Base-by-base conservation (phyloP, 2,888 invertebrate species). In the Lepidochrysops patricia region DNA sequence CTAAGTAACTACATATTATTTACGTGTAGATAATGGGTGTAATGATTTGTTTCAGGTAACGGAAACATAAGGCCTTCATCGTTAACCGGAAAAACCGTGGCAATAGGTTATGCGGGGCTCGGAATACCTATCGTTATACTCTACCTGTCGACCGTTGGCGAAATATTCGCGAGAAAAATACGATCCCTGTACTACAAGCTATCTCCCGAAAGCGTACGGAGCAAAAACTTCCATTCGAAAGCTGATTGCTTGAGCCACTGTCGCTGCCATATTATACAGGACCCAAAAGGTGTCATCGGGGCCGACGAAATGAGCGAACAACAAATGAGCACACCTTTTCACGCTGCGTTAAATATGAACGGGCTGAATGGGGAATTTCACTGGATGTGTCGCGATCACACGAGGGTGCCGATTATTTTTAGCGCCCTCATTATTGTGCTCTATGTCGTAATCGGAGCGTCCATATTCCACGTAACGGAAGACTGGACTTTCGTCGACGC, bases 401-500 rank as follows among this genome's bases (percentile, higher is more conserved):
- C 94, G 58, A 91, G 95, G 67, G 97, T 98, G 62, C 98, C 98
- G 56, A 94, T 98, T 62, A 92, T 93, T 59, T 91, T 98, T 57
- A 97, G 97, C 75, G 87, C 98, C 63, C 87, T 96, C 67, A 94
- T 98, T 49, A 93, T 98, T 72, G 90, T 96, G 56, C 91, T 94
- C 67, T 98, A 98, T 82, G 93, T 98, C 71, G 94, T 94, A 62
- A 93, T 96, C 34, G 98, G 98, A 12, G 96, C 98, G 0, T 89
- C 96, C 62, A 91, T 98, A 66, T 99, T 99, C 82, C 94, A 95
- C 63, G 91, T 94, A 59, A 94, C 98, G 76, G 98, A 98, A 80
- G 93, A 93, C 68, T 99, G 98, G 99, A 94, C 93, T 63, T 91
- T 96, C 43, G 89, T 98, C 58, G 98, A 98, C 74, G 97, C 97